These are phyloP conservation scores for Semotilus atromaculatus DNA, from an alignment of 2,797 vertebrate genomes.

Conservation along the genomic window DNA sequence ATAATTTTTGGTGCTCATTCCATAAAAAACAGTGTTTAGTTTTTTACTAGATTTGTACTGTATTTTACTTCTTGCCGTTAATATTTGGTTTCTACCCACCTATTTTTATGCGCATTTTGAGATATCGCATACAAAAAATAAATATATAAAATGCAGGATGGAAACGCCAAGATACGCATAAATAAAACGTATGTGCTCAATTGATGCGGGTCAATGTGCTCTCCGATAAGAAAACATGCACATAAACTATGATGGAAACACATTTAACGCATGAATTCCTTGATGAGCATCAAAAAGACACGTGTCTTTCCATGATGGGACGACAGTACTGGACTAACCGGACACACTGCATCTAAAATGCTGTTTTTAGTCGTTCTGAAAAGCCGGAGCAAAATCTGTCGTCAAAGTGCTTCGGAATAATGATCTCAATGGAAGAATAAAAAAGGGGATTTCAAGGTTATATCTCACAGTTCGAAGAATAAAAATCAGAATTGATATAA, in stretches of 20 bases:
- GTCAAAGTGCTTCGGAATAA: no score
- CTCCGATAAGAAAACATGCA: background rate
- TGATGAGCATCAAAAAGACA: no score
- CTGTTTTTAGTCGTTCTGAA: no score
- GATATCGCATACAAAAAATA: background rate
- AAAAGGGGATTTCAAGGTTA: background rate
- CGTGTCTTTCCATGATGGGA: no score
- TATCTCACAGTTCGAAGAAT: background rate
- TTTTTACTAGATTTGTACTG: no score
- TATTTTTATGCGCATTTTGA: background rate
- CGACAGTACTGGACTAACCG: no score
- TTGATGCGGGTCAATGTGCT: background rate
- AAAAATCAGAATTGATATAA: background rate
- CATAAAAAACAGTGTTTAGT: background rate
- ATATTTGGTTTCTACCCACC: background rate
- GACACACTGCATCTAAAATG: no score
- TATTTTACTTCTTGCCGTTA: background rate
- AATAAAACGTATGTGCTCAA: background rate
- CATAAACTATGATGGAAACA: no score
- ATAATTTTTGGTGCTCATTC: background rate
- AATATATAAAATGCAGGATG: no score
- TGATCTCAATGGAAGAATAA: background rate
- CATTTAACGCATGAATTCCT: no score
- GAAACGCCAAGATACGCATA: no score
- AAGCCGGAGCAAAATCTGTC: no score